Evolutionary conservation across 1,140 invertebrate genomes (phyloP).

Genomic region (Megathymus violae): DNA sequence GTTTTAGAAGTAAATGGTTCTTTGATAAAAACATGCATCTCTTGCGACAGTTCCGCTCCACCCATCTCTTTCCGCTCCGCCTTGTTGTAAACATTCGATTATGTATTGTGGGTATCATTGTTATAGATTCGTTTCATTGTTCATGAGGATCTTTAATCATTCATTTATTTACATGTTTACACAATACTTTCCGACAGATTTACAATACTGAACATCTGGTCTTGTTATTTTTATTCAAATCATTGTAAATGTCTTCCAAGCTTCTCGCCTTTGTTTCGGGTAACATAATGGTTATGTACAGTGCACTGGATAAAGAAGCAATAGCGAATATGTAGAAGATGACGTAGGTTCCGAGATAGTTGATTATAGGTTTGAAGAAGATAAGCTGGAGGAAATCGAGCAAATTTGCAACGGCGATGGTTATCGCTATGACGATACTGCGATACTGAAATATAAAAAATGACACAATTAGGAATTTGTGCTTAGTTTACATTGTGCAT

Average conservation of each 20-base stretch:
- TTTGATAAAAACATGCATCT: no score
- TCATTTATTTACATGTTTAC: no score
- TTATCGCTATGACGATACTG: neutral
- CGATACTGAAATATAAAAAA: constrained; percentile 5
- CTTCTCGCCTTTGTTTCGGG: constrained; percentile 5
- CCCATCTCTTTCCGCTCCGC: no score
- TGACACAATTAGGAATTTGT: neutral
- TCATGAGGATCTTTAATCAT: no score
- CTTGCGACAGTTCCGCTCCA: no score
- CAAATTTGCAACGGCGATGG: neutral
- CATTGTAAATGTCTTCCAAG: constrained; percentile 12
- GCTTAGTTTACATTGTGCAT: no score
- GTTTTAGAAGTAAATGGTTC: no score
- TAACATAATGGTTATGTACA: neutral
- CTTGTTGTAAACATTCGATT: no score
- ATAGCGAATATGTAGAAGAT: constrained; percentile 6
- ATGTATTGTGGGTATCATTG: no score
- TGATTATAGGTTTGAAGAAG: neutral
- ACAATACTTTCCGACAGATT: no score
- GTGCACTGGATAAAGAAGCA: neutral
- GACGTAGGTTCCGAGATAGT: neutral
- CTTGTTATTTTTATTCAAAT: neutral
- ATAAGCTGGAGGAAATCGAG: constrained; percentile 8
- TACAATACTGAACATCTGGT: neutral
- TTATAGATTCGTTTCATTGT: no score